phyloP scores from a whole-genome alignment of 2,888 invertebrate genomes.

The Drosophila borealis region DNA sequence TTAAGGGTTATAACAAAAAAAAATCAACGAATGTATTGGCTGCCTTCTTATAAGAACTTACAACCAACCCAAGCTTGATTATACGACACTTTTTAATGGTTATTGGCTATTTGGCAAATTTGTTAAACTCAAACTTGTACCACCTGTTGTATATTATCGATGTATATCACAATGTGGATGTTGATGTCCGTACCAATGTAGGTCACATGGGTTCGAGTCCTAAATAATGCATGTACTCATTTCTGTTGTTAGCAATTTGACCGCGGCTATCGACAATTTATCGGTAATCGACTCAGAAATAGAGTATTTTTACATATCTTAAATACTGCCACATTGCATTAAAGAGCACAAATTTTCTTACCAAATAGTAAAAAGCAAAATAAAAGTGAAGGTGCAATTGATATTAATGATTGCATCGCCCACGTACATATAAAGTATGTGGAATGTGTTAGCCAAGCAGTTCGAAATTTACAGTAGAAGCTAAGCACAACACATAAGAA shows the following conservation, averaged over 20 bases:
- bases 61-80: no score
- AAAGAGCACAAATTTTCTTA: slow-evolving; percentile 5
- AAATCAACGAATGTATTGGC: no score
- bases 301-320: neutral
- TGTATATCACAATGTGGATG: no score
- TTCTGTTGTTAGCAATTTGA: neutral
- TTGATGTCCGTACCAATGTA: neutral
- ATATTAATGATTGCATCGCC: neutral
- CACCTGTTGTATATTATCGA: no score
- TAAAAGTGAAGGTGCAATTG: neutral
- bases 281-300: neutral
- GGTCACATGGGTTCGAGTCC: neutral
- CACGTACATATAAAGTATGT: neutral
- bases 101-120: no score
- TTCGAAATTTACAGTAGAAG: neutral
- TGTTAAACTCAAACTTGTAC: no score
- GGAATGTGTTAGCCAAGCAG: neutral
- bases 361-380: neutral
- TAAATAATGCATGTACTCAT: neutral
- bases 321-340: slow-evolving; percentile 21
- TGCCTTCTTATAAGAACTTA: no score
- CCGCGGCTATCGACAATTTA: neutral
- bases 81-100: no score
- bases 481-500: neutral
- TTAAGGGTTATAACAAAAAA: no score